Percentiles rank a stretch among this genome's conserved stretches.
Conservation (phyloP, 2,113 vertebrate species). For the Greenwoodochromis staneri region DNA sequence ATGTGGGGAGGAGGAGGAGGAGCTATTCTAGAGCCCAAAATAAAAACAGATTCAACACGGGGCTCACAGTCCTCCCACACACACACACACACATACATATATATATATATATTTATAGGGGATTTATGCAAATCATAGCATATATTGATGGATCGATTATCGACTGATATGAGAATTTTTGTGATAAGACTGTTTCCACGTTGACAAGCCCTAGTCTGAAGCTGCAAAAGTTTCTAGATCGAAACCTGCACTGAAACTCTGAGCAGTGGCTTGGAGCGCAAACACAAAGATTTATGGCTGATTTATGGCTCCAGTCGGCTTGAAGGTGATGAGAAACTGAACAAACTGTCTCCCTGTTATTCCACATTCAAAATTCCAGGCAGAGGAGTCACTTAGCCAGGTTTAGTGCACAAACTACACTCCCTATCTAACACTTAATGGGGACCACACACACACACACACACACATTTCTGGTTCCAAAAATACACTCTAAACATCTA, state of each 20-base stretch:
- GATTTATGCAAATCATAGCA: background rate
- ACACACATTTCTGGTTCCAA: background rate
- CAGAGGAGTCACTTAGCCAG: background rate
- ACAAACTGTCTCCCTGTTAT: background rate
- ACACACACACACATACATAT: accelerated
- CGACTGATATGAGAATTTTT: background rate
- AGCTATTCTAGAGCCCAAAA: background rate
- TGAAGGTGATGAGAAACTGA: background rate
- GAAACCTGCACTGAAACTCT: background rate
- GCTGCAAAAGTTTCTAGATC: background rate
- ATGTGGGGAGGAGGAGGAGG: too few relatives aligned
- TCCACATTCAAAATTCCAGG: background rate
- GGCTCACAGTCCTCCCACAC: background rate
- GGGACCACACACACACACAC: slow-evolving; percentile 9
- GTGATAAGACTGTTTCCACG: background rate
- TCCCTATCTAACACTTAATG: slow-evolving; percentile 4
- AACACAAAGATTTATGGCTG: background rate
- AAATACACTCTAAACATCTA: slow-evolving; percentile 18
- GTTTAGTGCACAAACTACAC: background rate
- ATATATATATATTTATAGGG: too few relatives aligned
- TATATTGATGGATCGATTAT: background rate
- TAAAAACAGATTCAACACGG: background rate
- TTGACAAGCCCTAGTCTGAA: background rate
- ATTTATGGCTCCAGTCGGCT: slow-evolving; percentile 18
- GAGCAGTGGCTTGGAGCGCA: background rate